Percentiles rank a stretch among this genome's conserved stretches.
phyloP scores from a whole-genome alignment of 1,140 invertebrate genomes.

The Orius insidiosus region DNA sequence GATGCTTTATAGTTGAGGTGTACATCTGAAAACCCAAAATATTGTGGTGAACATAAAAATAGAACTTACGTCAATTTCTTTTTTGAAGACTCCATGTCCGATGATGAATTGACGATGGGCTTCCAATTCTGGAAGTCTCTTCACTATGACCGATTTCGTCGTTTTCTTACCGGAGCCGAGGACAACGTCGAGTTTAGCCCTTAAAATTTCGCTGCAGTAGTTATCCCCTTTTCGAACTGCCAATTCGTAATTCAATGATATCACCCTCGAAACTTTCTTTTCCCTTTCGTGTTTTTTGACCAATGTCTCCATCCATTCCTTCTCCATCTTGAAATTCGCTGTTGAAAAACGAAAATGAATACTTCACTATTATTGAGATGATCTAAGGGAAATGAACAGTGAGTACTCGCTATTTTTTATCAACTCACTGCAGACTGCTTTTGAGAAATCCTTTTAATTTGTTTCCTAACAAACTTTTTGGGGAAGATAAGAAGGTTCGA shows the following conservation, averaged over 20 bases:
- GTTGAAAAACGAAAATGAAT: no score
- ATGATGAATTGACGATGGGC: not conserved
- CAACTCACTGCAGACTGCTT: no score
- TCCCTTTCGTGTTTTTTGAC: conserved; percentile 2
- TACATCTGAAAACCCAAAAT: not conserved
- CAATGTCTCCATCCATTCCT: conserved; percentile 1
- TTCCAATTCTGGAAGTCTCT: not conserved
- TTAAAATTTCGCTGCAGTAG: conserved; percentile 4
- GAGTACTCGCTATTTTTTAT: no score
- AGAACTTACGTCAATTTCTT: conserved; percentile 1
- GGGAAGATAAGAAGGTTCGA: no score
- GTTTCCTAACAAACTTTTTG: no score
- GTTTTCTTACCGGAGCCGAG: not conserved
- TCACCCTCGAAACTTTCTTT: not conserved
- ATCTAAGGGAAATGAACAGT: no score
- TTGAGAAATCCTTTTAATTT: no score
- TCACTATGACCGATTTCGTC: not conserved
- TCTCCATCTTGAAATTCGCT: not conserved
- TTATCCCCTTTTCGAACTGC: not conserved
- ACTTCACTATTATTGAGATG: no score
- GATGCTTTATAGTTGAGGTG: not conserved
- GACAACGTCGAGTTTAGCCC: not conserved
- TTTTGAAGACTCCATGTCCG: not conserved
- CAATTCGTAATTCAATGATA: not conserved
- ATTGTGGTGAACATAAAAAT: no score